A percentile compares a stretch with the other conserved stretches of the same genome.
Evolutionary conservation across 2,797 vertebrate species (phyloP).

Genomic region (Lagocephalus sceleratus): DNA sequence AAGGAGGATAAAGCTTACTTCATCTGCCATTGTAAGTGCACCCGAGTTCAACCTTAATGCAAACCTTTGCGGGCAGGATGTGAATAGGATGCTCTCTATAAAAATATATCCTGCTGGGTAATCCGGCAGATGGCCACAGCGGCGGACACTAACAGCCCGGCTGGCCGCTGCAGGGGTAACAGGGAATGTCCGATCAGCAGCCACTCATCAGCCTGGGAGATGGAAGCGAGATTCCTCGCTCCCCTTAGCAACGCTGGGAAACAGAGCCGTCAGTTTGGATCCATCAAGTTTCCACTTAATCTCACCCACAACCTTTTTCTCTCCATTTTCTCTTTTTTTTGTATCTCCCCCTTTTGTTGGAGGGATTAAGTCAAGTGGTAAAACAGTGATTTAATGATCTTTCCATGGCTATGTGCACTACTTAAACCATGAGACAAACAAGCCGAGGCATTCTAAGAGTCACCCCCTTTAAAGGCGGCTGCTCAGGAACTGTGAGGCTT

Average conservation of each 20-base stretch:
- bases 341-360: slow-evolving; percentile 72
- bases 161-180: slow-evolving; percentile 58
- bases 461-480: slow-evolving; percentile 66
- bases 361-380: slow-evolving; percentile 81
- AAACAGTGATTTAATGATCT: slow-evolving; percentile 85
- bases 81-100: slow-evolving; percentile 80
- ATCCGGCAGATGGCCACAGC: slow-evolving; percentile 79
- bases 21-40: slow-evolving; percentile 78
- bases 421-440: slow-evolving; percentile 79
- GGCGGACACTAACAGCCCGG: slow-evolving; percentile 58
- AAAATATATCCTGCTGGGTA: slow-evolving; percentile 76
- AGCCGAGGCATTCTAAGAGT: slow-evolving; percentile 71
- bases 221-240: slow-evolving; percentile 65
- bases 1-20: slow-evolving; percentile 74
- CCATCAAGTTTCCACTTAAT: slow-evolving; percentile 79
- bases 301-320: slow-evolving; percentile 63
- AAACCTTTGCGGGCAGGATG: slow-evolving; percentile 76
- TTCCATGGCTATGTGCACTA: slow-evolving; percentile 77
- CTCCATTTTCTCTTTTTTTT: slow-evolving; percentile 65
- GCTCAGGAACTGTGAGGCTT: slow-evolving; percentile 71
- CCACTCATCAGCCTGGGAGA: slow-evolving; percentile 54
- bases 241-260: slow-evolving; percentile 76
- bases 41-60: slow-evolving; percentile 83
- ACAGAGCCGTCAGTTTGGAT: slow-evolving; percentile 79
- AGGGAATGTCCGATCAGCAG: slow-evolving; percentile 61